Conservation (phyloP, 1,140 invertebrate species). For the Cyclargus thomasi region DNA sequence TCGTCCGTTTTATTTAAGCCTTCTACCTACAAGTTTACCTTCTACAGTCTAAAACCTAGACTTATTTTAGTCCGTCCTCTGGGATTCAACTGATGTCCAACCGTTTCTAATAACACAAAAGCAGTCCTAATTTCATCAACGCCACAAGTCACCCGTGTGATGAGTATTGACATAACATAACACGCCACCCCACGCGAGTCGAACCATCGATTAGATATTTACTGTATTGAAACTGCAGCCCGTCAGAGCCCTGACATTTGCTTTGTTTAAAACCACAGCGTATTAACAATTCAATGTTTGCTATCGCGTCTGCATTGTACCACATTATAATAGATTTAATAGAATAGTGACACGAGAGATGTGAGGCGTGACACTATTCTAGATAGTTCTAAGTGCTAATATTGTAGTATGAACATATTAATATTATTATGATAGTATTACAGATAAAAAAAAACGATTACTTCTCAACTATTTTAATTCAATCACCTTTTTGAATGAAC, state of each 20-base stretch:
- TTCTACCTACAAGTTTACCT: too few relatives aligned
- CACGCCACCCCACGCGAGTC: not conserved
- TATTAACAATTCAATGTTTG: not conserved
- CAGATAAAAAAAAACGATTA: too few relatives aligned
- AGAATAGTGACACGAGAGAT: not conserved
- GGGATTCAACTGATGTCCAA: too few relatives aligned
- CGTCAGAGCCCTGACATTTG: not conserved
- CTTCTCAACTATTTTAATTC: too few relatives aligned
- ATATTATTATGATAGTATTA: too few relatives aligned
- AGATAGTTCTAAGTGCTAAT: not conserved
- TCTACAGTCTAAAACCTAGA: too few relatives aligned
- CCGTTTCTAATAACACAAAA: too few relatives aligned
- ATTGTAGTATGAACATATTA: not conserved
- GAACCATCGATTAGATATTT: slow-evolving; percentile 9
- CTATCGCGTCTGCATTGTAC: slow-evolving; percentile 3
- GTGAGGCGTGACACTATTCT: not conserved
- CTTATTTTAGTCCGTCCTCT: too few relatives aligned
- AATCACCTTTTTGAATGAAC: too few relatives aligned
- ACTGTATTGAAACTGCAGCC: slow-evolving; percentile 13
- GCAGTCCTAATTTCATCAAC: not conserved
- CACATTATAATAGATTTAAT: slow-evolving; percentile 13
- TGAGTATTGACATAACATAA: slow-evolving; percentile 11
- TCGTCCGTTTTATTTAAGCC: too few relatives aligned
- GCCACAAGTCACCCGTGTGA: not conserved
- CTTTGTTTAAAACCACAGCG: slow-evolving; percentile 1